A percentile compares a stretch with the other conserved stretches of the same genome.
These are phyloP conservation scores for Platypus cylindrus DNA, from an alignment of 2,888 invertebrate genomes.

Conservation along the genomic window DNA sequence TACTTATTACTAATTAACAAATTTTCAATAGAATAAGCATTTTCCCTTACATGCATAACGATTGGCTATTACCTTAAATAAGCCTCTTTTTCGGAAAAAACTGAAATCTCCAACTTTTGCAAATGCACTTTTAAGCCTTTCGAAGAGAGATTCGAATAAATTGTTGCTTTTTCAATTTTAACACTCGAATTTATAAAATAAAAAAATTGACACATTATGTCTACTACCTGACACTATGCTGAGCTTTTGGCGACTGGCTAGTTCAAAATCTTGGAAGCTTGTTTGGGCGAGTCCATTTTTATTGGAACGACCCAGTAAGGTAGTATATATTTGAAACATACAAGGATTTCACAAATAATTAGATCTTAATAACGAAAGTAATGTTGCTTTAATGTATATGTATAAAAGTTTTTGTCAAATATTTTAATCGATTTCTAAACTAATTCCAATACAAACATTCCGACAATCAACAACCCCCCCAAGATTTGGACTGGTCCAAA, in stretches of 20 bases:
- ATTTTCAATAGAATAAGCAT: neutral
- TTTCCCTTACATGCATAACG: too few species aligned
- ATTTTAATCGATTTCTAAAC: too few species aligned
- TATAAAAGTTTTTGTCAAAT: too few species aligned
- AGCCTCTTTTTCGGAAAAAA: conserved; percentile 27
- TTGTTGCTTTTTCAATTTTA: conserved; percentile 28
- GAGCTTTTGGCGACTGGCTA: conserved; percentile 38
- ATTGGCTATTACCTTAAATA: conserved; percentile 36
- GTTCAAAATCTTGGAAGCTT: conserved; percentile 34
- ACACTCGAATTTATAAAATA: conserved; percentile 33
- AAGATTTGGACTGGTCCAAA: conserved; percentile 14
- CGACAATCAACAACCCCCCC: too few species aligned
- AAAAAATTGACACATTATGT: conserved; percentile 38
- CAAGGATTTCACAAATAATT: too few species aligned
- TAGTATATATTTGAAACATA: conserved; percentile 10
- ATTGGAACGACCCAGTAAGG: conserved; percentile 17
- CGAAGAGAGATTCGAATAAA: conserved; percentile 26
- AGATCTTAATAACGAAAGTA: too few species aligned
- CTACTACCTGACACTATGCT: conserved; percentile 33
- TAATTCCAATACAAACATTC: too few species aligned
- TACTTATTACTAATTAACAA: neutral
- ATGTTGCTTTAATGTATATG: too few species aligned
- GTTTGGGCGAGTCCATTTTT: conserved; percentile 35
- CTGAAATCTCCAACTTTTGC: conserved; percentile 23
- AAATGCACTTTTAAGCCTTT: conserved; percentile 25